Base-by-base conservation (phyloP, 2,888 invertebrate genomes). In the Augochlorella aurata region DNA sequence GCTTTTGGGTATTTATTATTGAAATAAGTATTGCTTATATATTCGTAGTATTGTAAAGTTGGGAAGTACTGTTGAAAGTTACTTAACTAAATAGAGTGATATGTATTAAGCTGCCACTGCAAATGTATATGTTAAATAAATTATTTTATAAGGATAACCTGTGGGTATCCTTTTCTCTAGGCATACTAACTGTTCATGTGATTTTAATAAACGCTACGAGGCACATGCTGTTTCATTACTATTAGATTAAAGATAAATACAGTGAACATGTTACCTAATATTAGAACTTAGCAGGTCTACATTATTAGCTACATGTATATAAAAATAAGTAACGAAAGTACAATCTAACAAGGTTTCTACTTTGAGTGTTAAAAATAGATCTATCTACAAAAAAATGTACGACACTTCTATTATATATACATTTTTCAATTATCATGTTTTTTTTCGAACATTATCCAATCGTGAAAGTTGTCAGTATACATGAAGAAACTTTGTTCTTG, bases 81-180 rank as follows among this genome's bases (percentile, higher is more conserved):
- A 82, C 84, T 47, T 85, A 85, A 85, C 83, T 85, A 84, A 58
- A 88, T 80, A 81, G 81, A 76, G 83, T 89, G 88, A 88, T 88
- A 89, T 87, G 87, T 89, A 85, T 86, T 87, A 90, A 91, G 90
- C 89, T 91, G 90, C 88, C 88, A 88, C 82, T 89, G 85, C 86
- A 88, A 89, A 85, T 88, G 87, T 86, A 86, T 74, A 85, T 86
- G 83, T 85, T 81, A 89, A 91, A 90, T 91, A 91, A 91, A 88
- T 91, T 89, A 90, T 86, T 88, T 83, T 83, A 84, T 84, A 83
- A 83, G 86, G 83, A 83, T 83, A 78, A 52, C 52, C 47, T 52
- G 67, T 52, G 70, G 70, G 47, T 49, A 75, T 80, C 58, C 76
- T 89, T 58, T 84, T 75, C 85, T 84, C 63, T 72, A 76, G 74